A percentile compares a stretch with the other conserved stretches of the same genome.
Evolutionary conservation across 1,140 invertebrate genomes (phyloP).

Genomic region (Linepithema humile): DNA sequence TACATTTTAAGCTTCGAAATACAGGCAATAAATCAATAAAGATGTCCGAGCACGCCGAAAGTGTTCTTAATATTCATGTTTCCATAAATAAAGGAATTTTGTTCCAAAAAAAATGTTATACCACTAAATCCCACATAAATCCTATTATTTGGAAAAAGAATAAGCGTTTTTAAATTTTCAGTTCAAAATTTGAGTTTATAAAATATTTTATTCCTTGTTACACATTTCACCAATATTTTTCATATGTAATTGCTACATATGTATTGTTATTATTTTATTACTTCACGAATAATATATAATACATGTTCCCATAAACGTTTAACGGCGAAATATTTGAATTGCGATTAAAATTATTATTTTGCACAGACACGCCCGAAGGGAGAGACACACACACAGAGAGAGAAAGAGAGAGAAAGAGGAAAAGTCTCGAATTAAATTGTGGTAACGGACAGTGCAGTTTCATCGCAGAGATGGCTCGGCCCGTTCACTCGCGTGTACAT

Average conservation of each 20-base stretch:
- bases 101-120: background rate
- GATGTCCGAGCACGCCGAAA: background rate
- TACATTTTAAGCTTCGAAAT: slow-evolving; percentile 2
- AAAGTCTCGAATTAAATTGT: slow-evolving; percentile 40
- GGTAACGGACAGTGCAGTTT: slow-evolving; percentile 45
- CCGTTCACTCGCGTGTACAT: slow-evolving; percentile 11
- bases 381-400: background rate
- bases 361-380: background rate
- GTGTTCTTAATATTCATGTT: background rate
- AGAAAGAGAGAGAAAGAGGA: background rate
- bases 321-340: slow-evolving; percentile 9
- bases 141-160: too few relatives aligned
- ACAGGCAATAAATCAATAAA: background rate
- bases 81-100: background rate
- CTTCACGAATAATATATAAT: background rate
- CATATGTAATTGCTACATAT: too few relatives aligned
- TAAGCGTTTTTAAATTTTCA: too few relatives aligned
- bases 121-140: background rate
- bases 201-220: too few relatives aligned
- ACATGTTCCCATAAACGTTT: background rate
- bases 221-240: background rate
- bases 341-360: background rate
- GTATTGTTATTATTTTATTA: background rate
- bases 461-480: slow-evolving; percentile 22
- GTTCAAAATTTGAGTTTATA: too few relatives aligned